Base-by-base conservation (phyloP, 2,797 vertebrate genomes). In the Fistularia commersonii region DNA sequence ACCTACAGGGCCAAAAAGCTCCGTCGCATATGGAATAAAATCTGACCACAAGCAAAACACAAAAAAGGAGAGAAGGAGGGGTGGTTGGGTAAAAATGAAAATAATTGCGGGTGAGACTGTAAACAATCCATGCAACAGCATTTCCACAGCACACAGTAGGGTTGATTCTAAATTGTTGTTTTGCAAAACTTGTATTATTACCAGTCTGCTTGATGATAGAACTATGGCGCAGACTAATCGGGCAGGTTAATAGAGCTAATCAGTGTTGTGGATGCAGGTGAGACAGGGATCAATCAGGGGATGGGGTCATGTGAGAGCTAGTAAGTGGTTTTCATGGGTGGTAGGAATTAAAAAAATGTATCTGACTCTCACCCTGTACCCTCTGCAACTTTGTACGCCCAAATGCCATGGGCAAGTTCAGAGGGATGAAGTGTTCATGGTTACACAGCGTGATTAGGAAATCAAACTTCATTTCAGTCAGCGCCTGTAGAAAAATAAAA, bases 381-480 rank as follows among this genome's bases (percentile, higher is more conserved):
- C 95, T 82, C 76, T 97, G 95, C 45, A 97, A 81, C 79, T 94
- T 98, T 38, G 94, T 93, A 78, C 93, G 95, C 45, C 92, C 93
- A 34, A 98, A 98, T 0, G 90, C 90, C 95, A 99, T 98, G 49
- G 97, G 97, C 74, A 99, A 84, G 74, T 99, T 99, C 11, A 99
- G 87, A 33, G 97, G 96, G 76, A 99, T 95, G 84, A 95, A 98
- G 84, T 99, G 97, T 62, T 99, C 97, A 0, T 99, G 95, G 74
- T 93, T 96, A 48, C 94, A 97, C 67, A 97, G 52, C 0, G 92
- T 90, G 90, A 97, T 94, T 61, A 99, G 89, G 77, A 98, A 99
- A 53, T 98, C 94, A 84, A 98, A 96, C 66, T 98, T 98, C 90
- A 98, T 95, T 77, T 98, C 95, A 35, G 88, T 90, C 80, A 98